Conservation (phyloP, 2,797 vertebrate species). For the Phalanger gymnotis region DNA sequence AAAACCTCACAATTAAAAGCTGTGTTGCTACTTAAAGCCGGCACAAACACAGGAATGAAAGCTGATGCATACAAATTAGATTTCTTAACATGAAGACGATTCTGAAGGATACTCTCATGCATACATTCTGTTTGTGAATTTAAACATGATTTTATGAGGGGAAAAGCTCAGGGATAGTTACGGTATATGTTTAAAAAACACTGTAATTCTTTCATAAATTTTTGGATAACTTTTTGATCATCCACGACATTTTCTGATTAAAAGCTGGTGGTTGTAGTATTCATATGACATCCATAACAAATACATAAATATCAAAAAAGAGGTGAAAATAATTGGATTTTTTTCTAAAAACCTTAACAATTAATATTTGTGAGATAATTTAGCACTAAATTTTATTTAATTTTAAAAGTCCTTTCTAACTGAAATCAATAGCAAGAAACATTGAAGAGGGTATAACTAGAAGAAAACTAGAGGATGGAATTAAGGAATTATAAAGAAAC, state of each 20-base stretch:
- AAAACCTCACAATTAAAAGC: conserved; percentile 98
- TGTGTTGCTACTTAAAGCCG: conserved; percentile 91
- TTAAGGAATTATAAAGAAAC: background rate
- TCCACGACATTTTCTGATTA: conserved; percentile 53
- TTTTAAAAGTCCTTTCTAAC: background rate
- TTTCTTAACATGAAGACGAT: conserved; percentile 78
- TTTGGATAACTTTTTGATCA: conserved; percentile 75
- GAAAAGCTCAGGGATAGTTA: conserved; percentile 67
- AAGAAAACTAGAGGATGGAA: background rate
- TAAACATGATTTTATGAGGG: conserved; percentile 70
- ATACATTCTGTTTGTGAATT: conserved; percentile 69
- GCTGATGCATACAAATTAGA: conserved; percentile 92
- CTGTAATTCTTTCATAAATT: conserved; percentile 59
- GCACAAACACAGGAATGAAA: conserved; percentile 91
- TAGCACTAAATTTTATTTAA: background rate
- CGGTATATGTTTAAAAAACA: conserved; percentile 67
- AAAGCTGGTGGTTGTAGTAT: background rate
- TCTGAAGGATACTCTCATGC: conserved; percentile 76
- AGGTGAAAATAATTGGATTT: conserved; percentile 7
- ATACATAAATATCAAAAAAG: conserved; percentile 24
- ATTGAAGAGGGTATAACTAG: background rate
- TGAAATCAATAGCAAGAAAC: background rate
- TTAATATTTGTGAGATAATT: background rate
- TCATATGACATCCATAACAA: background rate
- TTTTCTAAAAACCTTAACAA: background rate